Base-by-base conservation (phyloP, 35 echinoderm and acorn worm genomes). In the Ophiothrix spiculata region DNA sequence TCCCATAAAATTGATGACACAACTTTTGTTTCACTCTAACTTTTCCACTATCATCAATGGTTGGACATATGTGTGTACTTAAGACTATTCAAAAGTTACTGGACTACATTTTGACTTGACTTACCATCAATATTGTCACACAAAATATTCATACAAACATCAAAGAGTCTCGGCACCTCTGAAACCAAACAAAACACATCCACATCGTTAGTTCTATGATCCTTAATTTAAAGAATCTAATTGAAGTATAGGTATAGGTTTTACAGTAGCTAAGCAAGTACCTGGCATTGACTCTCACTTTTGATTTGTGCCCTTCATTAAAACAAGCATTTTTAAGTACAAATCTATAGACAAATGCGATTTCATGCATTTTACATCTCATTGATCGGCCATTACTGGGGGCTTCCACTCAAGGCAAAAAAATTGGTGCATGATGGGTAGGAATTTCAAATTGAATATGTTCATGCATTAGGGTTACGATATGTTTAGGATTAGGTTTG, bases 41-140 rank as follows among this genome's bases (percentile, higher is more conserved):
- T 16, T 54, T 21, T 14, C 80, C 0, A 40, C 17, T 84, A 29
- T 17, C n/a, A n/a, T n/a, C 15, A 34, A 49, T 37, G 37, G 28
- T 4, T 2, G 32, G 0, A 85, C 0, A 10, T 0, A 36, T 23
- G 64, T 36, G 17, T 76, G 32, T 35, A n/a, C n/a, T n/a, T n/a
- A 12, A 21, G 17, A 10, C 17, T 79, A 33, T 77, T 19, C 23
- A 0, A 16, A 17, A 6, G 0, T 31, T 36, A 33, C 64, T 35
- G 0, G 21, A 28, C 32, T 16, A 21, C 29, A 77, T 0, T 15
- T n/a, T 40, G 21, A 86, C 28, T 0, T 34, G 0, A 38, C 95
- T 88, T 78, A 97, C 95, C 75, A 64, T 97, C 95, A 81, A 97
- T 97, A 77, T 97, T 93, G 56, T 97, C 91, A 82, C 87, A 89